Evolutionary conservation across 2,888 invertebrate genomes (phyloP).

Genomic region (Peribatodes rhomboidaria): DNA sequence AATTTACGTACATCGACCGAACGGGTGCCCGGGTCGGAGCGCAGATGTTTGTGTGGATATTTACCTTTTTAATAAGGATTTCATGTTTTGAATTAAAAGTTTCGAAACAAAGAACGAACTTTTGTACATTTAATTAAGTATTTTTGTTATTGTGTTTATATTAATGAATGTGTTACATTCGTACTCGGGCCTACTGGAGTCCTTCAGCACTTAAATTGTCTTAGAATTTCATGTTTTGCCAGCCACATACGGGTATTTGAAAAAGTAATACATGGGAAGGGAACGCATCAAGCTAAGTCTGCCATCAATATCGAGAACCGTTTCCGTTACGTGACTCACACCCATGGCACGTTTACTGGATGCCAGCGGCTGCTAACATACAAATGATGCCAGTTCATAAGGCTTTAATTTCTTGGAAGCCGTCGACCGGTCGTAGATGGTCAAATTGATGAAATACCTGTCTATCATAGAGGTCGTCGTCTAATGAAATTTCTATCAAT

Average conservation of each 20-base stretch:
- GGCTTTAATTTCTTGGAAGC: conserved; percentile 69
- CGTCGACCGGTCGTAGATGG: conserved; percentile 49
- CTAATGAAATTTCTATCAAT: neutral
- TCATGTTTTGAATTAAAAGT: conserved; percentile 45
- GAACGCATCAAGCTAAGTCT: conserved; percentile 70
- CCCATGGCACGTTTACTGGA: conserved; percentile 77
- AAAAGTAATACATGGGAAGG: conserved; percentile 70
- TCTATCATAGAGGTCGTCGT: conserved; percentile 10
- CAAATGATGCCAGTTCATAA: conserved; percentile 68
- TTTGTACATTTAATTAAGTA: conserved; percentile 35
- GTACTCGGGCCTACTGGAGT: neutral
- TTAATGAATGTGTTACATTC: neutral
- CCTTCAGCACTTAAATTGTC: neutral
- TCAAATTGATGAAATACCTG: conserved; percentile 41
- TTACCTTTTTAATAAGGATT: conserved; percentile 67
- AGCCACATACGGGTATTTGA: conserved; percentile 14
- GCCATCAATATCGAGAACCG: conserved; percentile 79
- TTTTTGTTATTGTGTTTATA: conserved; percentile 9
- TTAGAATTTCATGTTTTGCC: neutral
- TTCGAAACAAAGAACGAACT: conserved; percentile 28
- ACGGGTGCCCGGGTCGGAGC: conserved; percentile 57
- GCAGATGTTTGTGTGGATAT: conserved; percentile 71
- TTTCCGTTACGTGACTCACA: conserved; percentile 86
- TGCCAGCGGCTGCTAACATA: conserved; percentile 78
- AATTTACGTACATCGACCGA: conserved; percentile 67